Evolutionary conservation across 2,888 invertebrate genomes (phyloP).

Genomic region (Electrophaes corylata): DNA sequence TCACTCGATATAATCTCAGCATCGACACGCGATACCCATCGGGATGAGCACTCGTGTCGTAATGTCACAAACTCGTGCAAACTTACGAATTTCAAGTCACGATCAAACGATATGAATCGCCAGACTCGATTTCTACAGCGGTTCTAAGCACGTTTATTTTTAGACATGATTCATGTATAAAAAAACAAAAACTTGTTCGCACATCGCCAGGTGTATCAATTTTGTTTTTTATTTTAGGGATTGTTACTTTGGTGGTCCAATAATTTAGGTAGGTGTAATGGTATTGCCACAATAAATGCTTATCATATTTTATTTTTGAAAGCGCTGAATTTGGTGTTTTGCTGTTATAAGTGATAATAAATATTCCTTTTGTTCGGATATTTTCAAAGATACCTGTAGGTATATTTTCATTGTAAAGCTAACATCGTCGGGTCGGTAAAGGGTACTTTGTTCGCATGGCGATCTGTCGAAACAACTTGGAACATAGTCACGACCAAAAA

Average conservation of each 20-base stretch:
- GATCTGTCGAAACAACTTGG: slow-evolving; percentile 34
- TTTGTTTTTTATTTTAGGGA: slow-evolving; percentile 29
- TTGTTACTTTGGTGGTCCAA: slow-evolving; percentile 40
- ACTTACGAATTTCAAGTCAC: slow-evolving; percentile 70
- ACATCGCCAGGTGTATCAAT: slow-evolving; percentile 32
- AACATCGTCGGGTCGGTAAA: slow-evolving; percentile 16
- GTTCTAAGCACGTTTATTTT: slow-evolving; percentile 24
- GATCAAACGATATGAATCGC: slow-evolving; percentile 47
- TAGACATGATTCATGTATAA: slow-evolving; percentile 9
- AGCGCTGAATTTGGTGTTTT: slow-evolving; percentile 20
- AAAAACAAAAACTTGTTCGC: slow-evolving; percentile 36
- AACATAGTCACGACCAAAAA: slow-evolving; percentile 51
- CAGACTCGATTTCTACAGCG: slow-evolving; percentile 20
- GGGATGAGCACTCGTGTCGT: slow-evolving; percentile 27
- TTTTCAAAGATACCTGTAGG: slow-evolving; percentile 16
- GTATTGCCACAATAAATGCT: slow-evolving; percentile 35
- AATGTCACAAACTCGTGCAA: slow-evolving; percentile 63
- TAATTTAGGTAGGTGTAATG: slow-evolving; percentile 42
- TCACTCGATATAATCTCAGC: slow-evolving; percentile 25
- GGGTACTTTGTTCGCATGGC: slow-evolving; percentile 14
- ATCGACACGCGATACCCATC: slow-evolving; percentile 37
- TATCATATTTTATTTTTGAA: slow-evolving; percentile 37
- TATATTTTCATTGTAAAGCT: slow-evolving; percentile 11
- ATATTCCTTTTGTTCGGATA: slow-evolving; percentile 24
- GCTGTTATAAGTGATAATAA: slow-evolving; percentile 29